These are phyloP conservation scores for Addax nasomaculatus DNA, from an alignment of 2,113 vertebrate genomes.

Conservation along the genomic window DNA sequence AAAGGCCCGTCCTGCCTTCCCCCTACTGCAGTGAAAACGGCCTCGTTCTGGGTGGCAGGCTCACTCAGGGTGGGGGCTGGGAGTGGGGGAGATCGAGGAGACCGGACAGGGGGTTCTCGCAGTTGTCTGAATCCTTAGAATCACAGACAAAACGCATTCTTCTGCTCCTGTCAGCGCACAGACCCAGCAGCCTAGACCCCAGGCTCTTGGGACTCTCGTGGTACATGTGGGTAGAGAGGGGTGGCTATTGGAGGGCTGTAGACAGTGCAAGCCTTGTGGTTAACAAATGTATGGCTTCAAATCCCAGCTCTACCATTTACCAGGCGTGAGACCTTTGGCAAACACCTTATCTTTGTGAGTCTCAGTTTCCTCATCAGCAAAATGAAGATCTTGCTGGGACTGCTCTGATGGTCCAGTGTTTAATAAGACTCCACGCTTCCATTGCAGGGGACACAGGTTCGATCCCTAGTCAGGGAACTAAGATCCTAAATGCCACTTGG, in stretches of 20 bases:
- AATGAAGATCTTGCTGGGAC: background rate
- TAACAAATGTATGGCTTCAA: background rate
- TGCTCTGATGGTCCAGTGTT: background rate
- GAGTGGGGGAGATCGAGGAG: background rate
- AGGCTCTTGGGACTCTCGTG: background rate
- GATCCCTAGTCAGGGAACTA: background rate
- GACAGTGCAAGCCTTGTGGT: background rate
- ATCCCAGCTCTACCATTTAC: background rate
- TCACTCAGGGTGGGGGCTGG: background rate
- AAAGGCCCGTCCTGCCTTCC: background rate
- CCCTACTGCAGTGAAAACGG: background rate
- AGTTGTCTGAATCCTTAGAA: background rate
- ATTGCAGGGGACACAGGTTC: background rate
- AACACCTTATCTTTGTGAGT: background rate
- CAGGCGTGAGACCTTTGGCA: background rate
- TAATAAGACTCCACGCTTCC: background rate
- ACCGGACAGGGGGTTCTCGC: background rate
- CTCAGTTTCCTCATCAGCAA: background rate
- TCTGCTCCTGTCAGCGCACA: background rate
- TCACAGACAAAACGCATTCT: background rate
- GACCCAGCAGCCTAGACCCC: background rate
- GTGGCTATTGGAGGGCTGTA: background rate
- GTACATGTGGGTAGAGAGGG: fast-evolving
- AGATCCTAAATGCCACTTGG: background rate
- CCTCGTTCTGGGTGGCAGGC: background rate